phyloP scores from a whole-genome alignment of 2,113 vertebrate species.

The Piprites chloris region DNA sequence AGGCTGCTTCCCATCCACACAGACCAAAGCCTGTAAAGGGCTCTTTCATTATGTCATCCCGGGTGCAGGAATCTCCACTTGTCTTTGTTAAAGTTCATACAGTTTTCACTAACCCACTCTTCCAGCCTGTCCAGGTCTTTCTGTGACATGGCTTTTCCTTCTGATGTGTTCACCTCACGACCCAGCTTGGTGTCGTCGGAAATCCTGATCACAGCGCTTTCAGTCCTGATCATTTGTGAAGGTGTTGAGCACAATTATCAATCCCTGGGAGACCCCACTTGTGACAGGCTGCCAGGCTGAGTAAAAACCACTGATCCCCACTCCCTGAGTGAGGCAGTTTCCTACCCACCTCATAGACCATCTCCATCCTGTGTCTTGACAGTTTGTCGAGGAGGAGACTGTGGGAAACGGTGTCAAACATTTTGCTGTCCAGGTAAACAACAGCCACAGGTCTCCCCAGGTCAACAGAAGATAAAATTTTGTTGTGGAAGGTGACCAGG shows the following conservation, averaged over 20 bases:
- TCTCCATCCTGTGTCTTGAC: not conserved
- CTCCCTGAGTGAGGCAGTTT: not conserved
- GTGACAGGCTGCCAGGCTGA: not conserved
- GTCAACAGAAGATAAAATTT: not conserved
- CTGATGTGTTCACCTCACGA: not conserved
- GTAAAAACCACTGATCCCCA: not conserved
- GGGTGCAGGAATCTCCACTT: not conserved
- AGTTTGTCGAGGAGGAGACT: not conserved
- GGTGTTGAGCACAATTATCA: not conserved
- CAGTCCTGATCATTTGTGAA: not conserved
- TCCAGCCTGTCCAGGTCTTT: not conserved
- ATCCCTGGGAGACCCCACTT: not conserved
- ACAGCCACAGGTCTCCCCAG: not conserved
- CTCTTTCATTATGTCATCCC: not conserved
- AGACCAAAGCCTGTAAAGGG: not conserved
- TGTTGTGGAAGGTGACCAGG: not conserved
- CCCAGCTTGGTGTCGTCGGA: not conserved
- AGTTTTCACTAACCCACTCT: not conserved
- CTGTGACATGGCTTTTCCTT: not conserved
- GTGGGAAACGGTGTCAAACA: not conserved
- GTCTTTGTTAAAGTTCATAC: not conserved
- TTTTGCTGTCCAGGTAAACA: not conserved
- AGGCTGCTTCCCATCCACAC: not conserved
- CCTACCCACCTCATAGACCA: not conserved
- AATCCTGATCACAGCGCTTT: not conserved